A percentile compares a stretch with the other conserved stretches of the same genome.
Conservation (phyloP, 2,888 invertebrate species). For the Mythimna ferrago region DNA sequence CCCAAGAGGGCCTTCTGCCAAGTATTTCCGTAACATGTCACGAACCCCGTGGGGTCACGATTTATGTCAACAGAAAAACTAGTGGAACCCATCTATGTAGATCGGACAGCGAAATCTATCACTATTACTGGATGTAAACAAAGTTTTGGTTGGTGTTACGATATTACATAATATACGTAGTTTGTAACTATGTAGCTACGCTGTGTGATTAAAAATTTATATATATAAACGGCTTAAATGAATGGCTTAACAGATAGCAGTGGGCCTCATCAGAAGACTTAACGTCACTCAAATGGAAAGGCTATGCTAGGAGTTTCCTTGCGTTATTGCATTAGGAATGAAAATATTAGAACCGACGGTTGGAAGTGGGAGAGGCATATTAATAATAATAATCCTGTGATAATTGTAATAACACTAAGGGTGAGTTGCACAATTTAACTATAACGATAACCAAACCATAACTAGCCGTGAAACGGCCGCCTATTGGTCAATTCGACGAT, state of each 20-base stretch:
- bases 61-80: constrained; percentile 87
- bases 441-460: too few species aligned
- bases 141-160: constrained; percentile 36
- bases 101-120: constrained; percentile 62
- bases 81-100: constrained; percentile 69
- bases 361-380: too few species aligned
- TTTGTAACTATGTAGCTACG: background rate
- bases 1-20: constrained; percentile 80
- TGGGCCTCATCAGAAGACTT: too few species aligned
- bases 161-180: background rate
- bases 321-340: too few species aligned
- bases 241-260: too few species aligned
- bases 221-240: background rate
- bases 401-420: background rate
- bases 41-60: constrained; percentile 72
- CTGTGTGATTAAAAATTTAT: background rate
- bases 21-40: constrained; percentile 78
- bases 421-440: too few species aligned
- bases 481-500: too few species aligned
- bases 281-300: too few species aligned
- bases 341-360: too few species aligned
- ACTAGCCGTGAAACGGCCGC: too few species aligned
- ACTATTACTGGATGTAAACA: constrained; percentile 57
- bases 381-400: too few species aligned
- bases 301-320: too few species aligned